Base-by-base conservation (phyloP, 2,113 vertebrate genomes). In the Morone chrysops region DNA sequence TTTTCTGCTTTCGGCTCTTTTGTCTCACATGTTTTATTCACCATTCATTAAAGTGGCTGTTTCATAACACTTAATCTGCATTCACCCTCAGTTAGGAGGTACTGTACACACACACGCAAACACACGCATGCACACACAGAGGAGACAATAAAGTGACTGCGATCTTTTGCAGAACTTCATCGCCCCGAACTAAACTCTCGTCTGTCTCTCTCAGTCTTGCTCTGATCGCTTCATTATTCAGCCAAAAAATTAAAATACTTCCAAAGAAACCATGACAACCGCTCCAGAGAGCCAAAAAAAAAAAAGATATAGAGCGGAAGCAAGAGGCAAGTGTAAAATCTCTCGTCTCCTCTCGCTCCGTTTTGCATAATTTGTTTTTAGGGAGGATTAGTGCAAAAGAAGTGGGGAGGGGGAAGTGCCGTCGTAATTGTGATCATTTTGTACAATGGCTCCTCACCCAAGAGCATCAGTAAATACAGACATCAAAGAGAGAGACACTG, bases 181-280 rank as follows among this genome's bases (percentile, higher is more conserved):
- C 5, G 13, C 70, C 41, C 18, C 14, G 14, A 10, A 43, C 25
- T 72, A 80, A 75, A 84, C 82, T 41, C 54, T 62, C 65, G 0
- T 66, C 40, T 31, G n/a, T 54, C 41, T 73, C 53, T 31, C 70
- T 13, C 74, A 7, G 48, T 60, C 22, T 60, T 38, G 25, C 61
- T 63, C 56, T 41, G 38, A 70, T 72, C 40, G 1, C 76, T 41
- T 68, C 56, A 61, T 70, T 54, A 71, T 76, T 22, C 78, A 14
- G 82, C 76, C 83, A 80, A 81, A 76, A 80, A 69, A 48, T 25
- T 20, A 82, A 81, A 80, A 81, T 67, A 20, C 67, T 79, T 78
- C 75, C 85, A 76, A n/a, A 65, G 90, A 86, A 89, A 89, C 87
- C 90, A 91, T 92, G 87, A 74, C 86, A 86, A 91, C 86, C 11